Percentiles rank a stretch among this genome's conserved stretches.
These are phyloP conservation scores for Hipparchia semele DNA, from an alignment of 2,888 invertebrate species.

Conservation along the genomic window DNA sequence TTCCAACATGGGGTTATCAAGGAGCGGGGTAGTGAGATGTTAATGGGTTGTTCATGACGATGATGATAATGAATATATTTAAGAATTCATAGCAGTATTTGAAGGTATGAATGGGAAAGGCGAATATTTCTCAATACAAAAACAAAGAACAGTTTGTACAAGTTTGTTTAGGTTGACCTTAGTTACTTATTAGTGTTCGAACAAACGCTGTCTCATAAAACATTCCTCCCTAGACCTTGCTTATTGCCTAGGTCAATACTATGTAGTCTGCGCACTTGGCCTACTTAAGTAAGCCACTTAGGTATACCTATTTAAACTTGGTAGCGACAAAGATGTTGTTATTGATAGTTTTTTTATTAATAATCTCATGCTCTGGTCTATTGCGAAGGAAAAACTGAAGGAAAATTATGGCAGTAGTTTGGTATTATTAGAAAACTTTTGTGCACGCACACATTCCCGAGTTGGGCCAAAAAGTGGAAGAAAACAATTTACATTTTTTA, in stretches of 20 bases:
- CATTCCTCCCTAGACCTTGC: slow-evolving; percentile 2
- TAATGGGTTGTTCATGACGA: no score
- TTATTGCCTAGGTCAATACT: not conserved
- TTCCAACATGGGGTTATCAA: no score
- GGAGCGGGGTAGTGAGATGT: no score
- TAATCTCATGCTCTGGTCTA: not conserved
- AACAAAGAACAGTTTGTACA: no score
- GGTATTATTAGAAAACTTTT: not conserved
- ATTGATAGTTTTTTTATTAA: not conserved
- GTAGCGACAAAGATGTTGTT: not conserved
- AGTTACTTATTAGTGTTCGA: not conserved
- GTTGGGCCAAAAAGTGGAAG: no score
- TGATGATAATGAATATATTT: no score
- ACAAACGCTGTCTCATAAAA: not conserved
- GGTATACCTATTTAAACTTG: not conserved
- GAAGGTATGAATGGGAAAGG: no score
- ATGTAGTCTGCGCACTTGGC: not conserved
- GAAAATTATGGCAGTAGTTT: not conserved
- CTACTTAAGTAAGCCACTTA: not conserved
- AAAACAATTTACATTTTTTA: no score
- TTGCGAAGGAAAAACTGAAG: not conserved
- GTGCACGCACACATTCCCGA: no score
- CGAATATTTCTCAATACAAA: no score
- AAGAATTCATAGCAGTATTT: no score
- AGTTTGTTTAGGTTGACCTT: no score